phyloP scores from a whole-genome alignment of 2,113 vertebrate species.

The Dipodomys ordii region DNA sequence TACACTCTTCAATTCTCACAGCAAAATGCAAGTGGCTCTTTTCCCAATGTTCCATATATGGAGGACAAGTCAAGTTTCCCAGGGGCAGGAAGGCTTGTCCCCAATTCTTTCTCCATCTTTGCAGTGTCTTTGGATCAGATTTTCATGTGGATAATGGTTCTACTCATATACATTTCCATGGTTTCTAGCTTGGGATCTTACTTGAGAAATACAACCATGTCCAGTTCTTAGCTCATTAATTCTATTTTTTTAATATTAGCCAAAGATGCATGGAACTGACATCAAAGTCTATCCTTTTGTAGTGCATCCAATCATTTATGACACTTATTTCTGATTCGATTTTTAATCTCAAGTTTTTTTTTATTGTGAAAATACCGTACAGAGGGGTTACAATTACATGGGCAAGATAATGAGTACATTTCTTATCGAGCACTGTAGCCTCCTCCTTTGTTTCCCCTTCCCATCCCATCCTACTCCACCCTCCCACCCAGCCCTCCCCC shows the following conservation, averaged over 20 bases:
- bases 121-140: not conserved
- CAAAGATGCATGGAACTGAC: conserved; percentile 19
- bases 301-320: not conserved
- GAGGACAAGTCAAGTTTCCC: not conserved
- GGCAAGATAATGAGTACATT: too few relatives aligned
- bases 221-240: conserved; percentile 22
- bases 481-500: too few relatives aligned
- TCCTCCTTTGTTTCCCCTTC: too few relatives aligned
- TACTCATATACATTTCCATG: not conserved
- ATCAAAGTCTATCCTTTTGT: not conserved
- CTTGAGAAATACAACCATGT: not conserved
- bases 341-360: not conserved
- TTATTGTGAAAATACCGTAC: not conserved
- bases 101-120: not conserved
- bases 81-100: not conserved
- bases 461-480: too few relatives aligned
- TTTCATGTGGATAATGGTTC: not conserved
- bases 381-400: not conserved
- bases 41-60: not conserved
- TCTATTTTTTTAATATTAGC: not conserved
- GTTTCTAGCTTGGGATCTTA: not conserved
- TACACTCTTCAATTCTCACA: not conserved
- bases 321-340: conserved; percentile 6
- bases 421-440: too few relatives aligned
- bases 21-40: not conserved